These are phyloP conservation scores for Isurus oxyrinchus DNA, from an alignment of 2,113 vertebrate species.

Conservation along the genomic window DNA sequence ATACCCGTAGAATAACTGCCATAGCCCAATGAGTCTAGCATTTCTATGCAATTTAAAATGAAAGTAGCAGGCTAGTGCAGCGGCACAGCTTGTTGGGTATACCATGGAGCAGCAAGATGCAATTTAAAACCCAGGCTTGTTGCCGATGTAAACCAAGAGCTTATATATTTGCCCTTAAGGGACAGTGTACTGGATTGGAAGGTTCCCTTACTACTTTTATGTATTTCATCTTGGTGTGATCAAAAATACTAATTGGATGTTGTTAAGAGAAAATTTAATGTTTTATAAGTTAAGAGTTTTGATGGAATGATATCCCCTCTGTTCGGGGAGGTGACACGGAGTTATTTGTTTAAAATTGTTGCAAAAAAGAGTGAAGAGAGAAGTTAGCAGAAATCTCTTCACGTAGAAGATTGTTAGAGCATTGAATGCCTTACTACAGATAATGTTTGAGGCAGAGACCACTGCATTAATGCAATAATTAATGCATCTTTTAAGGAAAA, in stretches of 20 bases:
- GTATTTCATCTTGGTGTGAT: neutral
- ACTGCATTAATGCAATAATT: neutral
- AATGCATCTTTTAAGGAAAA: neutral
- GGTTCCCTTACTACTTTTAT: neutral
- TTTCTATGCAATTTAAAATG: neutral
- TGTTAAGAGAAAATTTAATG: neutral
- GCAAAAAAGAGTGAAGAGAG: neutral
- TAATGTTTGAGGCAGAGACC: neutral
- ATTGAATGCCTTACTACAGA: neutral
- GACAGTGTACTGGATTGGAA: neutral
- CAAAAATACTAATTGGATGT: neutral
- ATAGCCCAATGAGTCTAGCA: neutral
- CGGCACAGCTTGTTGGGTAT: neutral
- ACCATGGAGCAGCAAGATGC: neutral
- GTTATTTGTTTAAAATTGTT: neutral
- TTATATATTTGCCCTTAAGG: neutral
- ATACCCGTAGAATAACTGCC: neutral
- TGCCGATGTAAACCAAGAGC: neutral
- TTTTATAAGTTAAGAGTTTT: neutral
- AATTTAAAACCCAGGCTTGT: neutral
- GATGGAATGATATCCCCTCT: neutral
- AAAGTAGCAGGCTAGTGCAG: neutral
- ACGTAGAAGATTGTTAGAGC: neutral
- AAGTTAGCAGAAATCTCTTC: neutral
- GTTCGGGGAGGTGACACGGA: neutral